phyloP scores from a whole-genome alignment of 2,113 vertebrate species.

The Empidonax alnorum region DNA sequence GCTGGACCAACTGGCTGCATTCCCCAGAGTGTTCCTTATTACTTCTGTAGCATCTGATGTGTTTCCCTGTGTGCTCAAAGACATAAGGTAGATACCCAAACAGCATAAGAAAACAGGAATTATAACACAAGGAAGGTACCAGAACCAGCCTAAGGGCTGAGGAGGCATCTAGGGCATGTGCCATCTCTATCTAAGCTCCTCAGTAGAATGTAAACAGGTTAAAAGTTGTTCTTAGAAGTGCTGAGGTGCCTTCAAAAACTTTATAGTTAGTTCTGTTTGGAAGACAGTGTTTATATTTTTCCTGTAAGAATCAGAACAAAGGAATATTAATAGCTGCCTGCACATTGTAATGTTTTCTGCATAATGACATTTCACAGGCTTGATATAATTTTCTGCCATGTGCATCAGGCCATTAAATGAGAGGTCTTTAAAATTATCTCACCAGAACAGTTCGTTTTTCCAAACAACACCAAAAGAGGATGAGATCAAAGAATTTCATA shows the following conservation, averaged over 20 bases:
- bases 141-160: not conserved
- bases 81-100: not conserved
- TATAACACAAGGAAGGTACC: not conserved
- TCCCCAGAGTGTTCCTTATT: not conserved
- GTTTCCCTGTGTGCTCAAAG: not conserved
- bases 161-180: not conserved
- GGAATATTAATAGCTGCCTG: conserved; percentile 37
- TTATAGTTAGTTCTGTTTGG: not conserved
- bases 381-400: conserved; percentile 42
- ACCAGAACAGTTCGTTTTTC: conserved; percentile 38
- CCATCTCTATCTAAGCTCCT: not conserved
- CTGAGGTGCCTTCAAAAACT: not conserved
- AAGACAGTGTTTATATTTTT: conserved; percentile 1
- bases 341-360: conserved; percentile 26
- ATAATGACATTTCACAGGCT: not conserved
- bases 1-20: not conserved
- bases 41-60: not conserved
- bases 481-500: conserved; percentile 71
- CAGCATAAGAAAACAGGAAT: not conserved
- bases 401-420: conserved; percentile 47
- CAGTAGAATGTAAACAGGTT: not conserved
- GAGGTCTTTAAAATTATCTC: conserved; percentile 64
- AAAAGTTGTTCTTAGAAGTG: conserved; percentile 15
- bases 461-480: conserved; percentile 51
- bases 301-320: not conserved